These are phyloP conservation scores for Aphrophora alni DNA, from an alignment of 2,888 invertebrate genomes.

Conservation along the genomic window DNA sequence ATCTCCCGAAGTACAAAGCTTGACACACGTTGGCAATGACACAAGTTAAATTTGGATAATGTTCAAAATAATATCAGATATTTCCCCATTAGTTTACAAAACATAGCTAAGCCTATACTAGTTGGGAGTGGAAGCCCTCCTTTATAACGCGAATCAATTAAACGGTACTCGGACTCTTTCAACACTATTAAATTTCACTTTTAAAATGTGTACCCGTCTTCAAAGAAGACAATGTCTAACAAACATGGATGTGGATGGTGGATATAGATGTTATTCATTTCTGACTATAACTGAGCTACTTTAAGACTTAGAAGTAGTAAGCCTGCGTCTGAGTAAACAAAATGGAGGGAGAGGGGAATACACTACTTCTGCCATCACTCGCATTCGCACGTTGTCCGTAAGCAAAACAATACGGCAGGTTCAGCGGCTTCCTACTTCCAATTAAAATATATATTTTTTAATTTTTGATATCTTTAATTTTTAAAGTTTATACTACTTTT, in stretches of 20 bases:
- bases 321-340: neutral
- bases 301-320: neutral
- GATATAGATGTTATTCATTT: neutral
- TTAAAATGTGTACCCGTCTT: neutral
- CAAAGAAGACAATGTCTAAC: neutral
- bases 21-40: neutral
- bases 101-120: too few relatives aligned
- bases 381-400: too few relatives aligned
- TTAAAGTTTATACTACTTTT: too few relatives aligned
- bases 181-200: neutral
- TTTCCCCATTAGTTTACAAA: neutral
- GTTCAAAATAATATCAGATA: neutral
- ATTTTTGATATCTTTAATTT: too few relatives aligned
- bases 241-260: neutral
- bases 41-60: neutral
- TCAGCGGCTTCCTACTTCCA: too few relatives aligned
- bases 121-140: too few relatives aligned
- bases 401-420: too few relatives aligned
- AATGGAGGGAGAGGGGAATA: neutral
- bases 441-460: too few relatives aligned
- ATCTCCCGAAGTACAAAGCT: neutral
- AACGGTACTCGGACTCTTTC: neutral
- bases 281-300: neutral
- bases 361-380: neutral
- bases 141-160: too few relatives aligned